Evolutionary conservation across 2,797 vertebrate species (phyloP).

Genomic region (Craterocephalus amniculus): DNA sequence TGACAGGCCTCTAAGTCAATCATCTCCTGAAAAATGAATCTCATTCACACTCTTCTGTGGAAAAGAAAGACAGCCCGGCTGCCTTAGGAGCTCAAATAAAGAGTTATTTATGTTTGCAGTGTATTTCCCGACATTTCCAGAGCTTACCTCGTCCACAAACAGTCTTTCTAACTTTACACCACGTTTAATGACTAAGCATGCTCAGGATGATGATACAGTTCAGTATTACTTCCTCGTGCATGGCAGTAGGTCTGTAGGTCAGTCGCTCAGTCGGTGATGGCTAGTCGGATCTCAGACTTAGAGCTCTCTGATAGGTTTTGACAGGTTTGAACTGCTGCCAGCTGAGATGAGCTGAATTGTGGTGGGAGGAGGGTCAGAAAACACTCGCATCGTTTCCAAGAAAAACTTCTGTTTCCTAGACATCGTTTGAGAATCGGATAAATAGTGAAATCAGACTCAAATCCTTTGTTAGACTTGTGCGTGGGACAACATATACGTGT

Average conservation of each 20-base stretch:
- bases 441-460: slow-evolving; percentile 46
- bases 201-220: not conserved
- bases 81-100: slow-evolving; percentile 1
- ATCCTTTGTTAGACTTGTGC: slow-evolving; percentile 53
- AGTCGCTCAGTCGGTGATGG: slow-evolving; percentile 52
- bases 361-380: slow-evolving; percentile 51
- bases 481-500: slow-evolving; percentile 30
- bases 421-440: slow-evolving; percentile 1
- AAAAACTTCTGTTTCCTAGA: slow-evolving; percentile 6
- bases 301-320: slow-evolving; percentile 62
- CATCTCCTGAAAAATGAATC: slow-evolving; percentile 76
- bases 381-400: slow-evolving; percentile 20
- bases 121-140: slow-evolving; percentile 41
- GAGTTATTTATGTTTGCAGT: too few relatives aligned
- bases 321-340: slow-evolving; percentile 72
- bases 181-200: slow-evolving; percentile 36
- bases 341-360: slow-evolving; percentile 49
- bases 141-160: slow-evolving; percentile 1
- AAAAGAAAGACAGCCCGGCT: slow-evolving; percentile 30
- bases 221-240: slow-evolving; percentile 36
- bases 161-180: not conserved
- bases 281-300: slow-evolving; percentile 49
- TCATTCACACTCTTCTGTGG: slow-evolving; percentile 63
- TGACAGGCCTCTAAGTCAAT: slow-evolving; percentile 80
- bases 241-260: slow-evolving; percentile 75